Base-by-base conservation (phyloP, 2,113 vertebrate species). In the Isichthys henryi region DNA sequence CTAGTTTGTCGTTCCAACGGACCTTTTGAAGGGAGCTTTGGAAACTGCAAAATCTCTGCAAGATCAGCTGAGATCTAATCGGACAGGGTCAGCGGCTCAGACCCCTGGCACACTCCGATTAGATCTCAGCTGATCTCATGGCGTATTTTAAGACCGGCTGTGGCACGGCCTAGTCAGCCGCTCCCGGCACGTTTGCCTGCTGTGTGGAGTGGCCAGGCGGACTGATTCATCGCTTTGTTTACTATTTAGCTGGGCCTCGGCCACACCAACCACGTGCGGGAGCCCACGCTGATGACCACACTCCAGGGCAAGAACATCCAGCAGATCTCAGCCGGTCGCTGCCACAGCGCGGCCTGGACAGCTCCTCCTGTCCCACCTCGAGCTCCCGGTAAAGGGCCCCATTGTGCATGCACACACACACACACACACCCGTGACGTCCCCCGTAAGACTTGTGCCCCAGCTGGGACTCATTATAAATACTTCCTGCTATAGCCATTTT, bases 321-420 rank as follows among this genome's bases (percentile, higher is more conserved):
- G 23, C 97, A 97, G 87, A 96, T 97, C 89, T 97, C 97, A 0
- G 96, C 96, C 0, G 97, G 96, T 11, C 95, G 96, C 21, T 97
- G 97, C 87, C 97, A 97, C 92, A 97, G 97, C n/a, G 95, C 96
- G 0, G 96, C 97, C 0, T 97, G 97, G 97, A 96, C 96, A 0
- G 95, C 96, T 0, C 94, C 94, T 0, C 95, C 96, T 0, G 95
- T 96, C 7, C 95, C 96, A 0, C 96, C 96, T 0, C 93, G 96
- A 90, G 95, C 96, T 7, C 95, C 94, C 82, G 93, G 96, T 97
- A 88, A 46, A 17, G 82, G 80, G 35, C n/a, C 3, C 43, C 3
- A 17, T 17, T 13, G 74, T 5, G 80, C 66, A 31, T 62, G 43
- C 39, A 11, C 58, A 1, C 11, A 3, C 62, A 90, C 50, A 11